Evolutionary conservation across 2,888 invertebrate species (phyloP).

Genomic region (Nesidiocoris tenuis): DNA sequence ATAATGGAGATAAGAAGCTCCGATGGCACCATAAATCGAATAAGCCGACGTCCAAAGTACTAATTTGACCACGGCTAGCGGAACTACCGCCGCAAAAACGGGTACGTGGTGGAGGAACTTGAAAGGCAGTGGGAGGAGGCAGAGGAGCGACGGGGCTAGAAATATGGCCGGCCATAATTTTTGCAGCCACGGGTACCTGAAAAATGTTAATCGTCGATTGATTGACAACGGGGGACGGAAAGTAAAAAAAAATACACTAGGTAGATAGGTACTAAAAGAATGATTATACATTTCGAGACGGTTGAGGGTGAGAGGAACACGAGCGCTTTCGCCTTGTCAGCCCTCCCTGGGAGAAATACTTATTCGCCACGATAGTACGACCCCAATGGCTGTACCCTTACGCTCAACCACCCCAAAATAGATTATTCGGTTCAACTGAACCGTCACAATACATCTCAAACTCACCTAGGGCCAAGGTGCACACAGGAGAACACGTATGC

Average conservation of each 20-base stretch:
- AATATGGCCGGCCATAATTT: conserved; percentile 62
- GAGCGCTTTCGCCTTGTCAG: too few species aligned
- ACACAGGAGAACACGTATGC: conserved; percentile 69
- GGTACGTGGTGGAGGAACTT: conserved; percentile 68
- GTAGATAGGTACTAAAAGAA: too few species aligned
- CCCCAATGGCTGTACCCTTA: too few species aligned
- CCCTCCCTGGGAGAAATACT: too few species aligned
- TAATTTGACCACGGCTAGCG: conserved; percentile 71
- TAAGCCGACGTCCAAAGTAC: conserved; percentile 72
- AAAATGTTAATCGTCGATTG: neutral
- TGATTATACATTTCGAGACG: too few species aligned
- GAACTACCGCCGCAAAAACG: conserved; percentile 70
- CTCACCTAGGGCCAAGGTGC: conserved; percentile 63
- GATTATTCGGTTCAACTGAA: too few species aligned
- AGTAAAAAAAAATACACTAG: too few species aligned
- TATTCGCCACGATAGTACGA: too few species aligned
- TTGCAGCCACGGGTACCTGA: conserved; percentile 47
- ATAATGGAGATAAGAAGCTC: conserved; percentile 71
- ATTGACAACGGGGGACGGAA: neutral
- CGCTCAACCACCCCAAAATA: too few species aligned
- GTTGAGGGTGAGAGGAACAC: too few species aligned
- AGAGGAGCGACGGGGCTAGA: conserved; percentile 68
- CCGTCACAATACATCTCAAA: too few species aligned
- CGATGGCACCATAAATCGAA: conserved; percentile 67
- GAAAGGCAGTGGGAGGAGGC: conserved; percentile 66